Base-by-base conservation (phyloP, 2,888 invertebrate genomes). In the Eristalis tenax region DNA sequence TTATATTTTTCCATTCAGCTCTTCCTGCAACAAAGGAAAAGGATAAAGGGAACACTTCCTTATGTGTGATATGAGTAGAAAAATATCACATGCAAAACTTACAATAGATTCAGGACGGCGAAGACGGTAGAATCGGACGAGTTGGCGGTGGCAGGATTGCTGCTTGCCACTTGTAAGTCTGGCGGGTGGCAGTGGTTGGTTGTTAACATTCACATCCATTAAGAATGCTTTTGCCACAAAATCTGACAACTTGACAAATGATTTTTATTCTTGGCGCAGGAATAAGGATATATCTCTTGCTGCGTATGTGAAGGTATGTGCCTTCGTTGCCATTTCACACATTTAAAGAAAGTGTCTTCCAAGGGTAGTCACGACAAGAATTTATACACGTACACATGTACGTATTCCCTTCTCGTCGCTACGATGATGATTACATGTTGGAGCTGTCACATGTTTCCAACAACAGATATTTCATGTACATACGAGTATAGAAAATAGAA, bases 221-320 rank as follows among this genome's bases (percentile, higher is more conserved):
- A 80, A 66, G 83, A 87, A 87, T 87, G 83, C 73, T 87, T 87
- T 87, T 87, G 71, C 83, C 83, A 87, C 79, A 83, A 83, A 83
- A 79, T 83, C 83, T 87, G 87, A 87, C 87, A 87, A 83, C 83
- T 87, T 87, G 87, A 87, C 87, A 87, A 87, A 87, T 87, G 87
- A 87, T 87, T 87, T 83, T 79, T 83, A 83, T 87, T 87, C 79
- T 76, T 76, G 28, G 75, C 70, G 56, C 69, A 70, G 74, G 70
- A 74, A 23, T 28, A 28, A 6, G 75, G 82, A 61, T 69, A 70
- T 66, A 82, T 77, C 81, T 80, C 71, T 73, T n/a, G 18, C 50
- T 50, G 23, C 15, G 23, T 26, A 15, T 59, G 26, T 59, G 59
- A 15, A 11, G 8, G 69, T 64, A 35, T 61, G 61, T 50, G 70